Evolutionary conservation across 2,888 invertebrate species (phyloP), one percentile per base, ranked within the genome.

Genomic region (Nebria salina): DNA sequence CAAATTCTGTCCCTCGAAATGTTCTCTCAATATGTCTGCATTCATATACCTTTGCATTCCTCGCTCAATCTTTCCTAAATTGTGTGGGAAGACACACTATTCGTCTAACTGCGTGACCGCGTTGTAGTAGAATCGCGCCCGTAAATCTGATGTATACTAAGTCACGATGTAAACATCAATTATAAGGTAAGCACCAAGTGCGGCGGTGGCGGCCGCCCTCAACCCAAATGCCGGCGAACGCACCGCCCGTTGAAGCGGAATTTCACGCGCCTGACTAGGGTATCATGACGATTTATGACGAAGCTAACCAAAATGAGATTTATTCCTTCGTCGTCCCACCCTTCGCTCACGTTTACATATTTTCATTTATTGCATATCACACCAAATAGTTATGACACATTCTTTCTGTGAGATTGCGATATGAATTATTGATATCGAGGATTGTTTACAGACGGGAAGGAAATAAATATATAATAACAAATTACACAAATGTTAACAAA

Each of bases 141-240:
- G 74, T 74, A 74, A 74, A 74, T 74, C 74, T 54, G 54, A 42
- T 25, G 43, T 64, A 25, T 25, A 74, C 74, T 74, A 74, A 74
- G 74, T 74, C 74, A 74, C 74, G 74, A 74, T 74, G 74, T 74
- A 74, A 74, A 74, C 74, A 74, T 74, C 15, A 74, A 74, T 74
- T 74, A 74, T 74, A n/a, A 74, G 74, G 43, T 25, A 43, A 74
- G 43, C 54, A 74, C 74, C 43, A 15, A n/a, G 25, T 54, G 26
- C 54, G 74, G 42, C 54, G 15, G 41, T 15, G 64, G 74, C 20
- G 25, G 64, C 54, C 74, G 43, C 64, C 64, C 42, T 8, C 54
- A 11, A 41, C 15, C 54, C 43, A 73, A 9, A 6, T 15, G 34
- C 70, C 70, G 11, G 26, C 70, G n/a, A 34, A 26, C 25, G 70